These are phyloP conservation scores for Eremobia ochroleuca DNA, from an alignment of 2,888 invertebrate genomes.

Conservation along the genomic window DNA sequence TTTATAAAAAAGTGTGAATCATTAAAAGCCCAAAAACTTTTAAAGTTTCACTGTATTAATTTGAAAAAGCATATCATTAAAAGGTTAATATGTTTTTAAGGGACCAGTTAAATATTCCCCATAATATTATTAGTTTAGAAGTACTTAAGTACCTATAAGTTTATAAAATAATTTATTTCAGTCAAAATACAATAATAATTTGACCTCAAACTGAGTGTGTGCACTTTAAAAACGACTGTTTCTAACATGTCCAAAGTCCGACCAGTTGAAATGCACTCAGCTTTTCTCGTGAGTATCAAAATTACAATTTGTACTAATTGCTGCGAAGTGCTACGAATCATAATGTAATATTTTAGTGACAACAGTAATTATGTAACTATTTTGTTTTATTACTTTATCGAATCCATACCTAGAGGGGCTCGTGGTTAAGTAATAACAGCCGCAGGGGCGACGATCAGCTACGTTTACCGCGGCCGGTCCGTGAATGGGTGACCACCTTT, in stretches of 20 bases:
- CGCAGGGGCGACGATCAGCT: not conserved
- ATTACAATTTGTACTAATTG: conserved; percentile 40
- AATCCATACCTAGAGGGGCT: not conserved
- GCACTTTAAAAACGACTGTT: conserved; percentile 35
- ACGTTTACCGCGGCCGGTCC: not conserved
- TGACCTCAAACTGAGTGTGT: conserved; percentile 21
- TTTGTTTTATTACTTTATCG: not conserved
- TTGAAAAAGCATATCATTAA: not conserved
- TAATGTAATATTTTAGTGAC: not conserved
- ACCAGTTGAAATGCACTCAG: conserved; percentile 54
- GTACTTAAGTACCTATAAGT: too few species aligned
- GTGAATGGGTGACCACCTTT: not conserved
- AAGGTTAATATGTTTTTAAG: too few species aligned
- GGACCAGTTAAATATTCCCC: too few species aligned
- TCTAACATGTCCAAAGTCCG: conserved; percentile 49
- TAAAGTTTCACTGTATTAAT: not conserved
- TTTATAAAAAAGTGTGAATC: not conserved
- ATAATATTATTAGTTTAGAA: not conserved
- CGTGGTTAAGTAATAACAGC: not conserved
- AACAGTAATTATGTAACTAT: not conserved
- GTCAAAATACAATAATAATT: conserved; percentile 18
- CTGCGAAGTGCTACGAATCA: conserved; percentile 15
- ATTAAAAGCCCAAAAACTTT: not conserved
- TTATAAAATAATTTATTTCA: conserved; percentile 7
- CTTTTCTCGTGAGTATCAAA: conserved; percentile 42